Conservation (phyloP, 2,888 invertebrate genomes). For the Hypolimnas misippus region DNA sequence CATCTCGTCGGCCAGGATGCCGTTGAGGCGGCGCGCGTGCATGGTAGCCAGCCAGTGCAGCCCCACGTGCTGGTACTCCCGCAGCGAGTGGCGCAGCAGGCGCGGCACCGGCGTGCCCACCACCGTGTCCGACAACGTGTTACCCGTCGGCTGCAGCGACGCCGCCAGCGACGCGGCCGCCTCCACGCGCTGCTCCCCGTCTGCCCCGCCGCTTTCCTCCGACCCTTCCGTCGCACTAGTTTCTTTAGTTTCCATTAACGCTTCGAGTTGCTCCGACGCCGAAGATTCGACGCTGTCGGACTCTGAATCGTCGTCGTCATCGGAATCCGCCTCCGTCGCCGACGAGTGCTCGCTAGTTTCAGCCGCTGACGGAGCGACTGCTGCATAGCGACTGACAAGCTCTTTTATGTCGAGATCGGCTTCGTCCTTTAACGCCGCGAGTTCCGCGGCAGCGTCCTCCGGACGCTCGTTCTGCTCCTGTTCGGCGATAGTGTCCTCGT, state of each 20-base stretch:
- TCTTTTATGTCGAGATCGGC: slow-evolving; percentile 93
- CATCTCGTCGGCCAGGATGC: slow-evolving; percentile 98
- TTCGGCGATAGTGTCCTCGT: slow-evolving; percentile 71
- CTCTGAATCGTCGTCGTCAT: slow-evolving; percentile 35
- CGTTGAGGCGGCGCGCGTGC: slow-evolving; percentile 97
- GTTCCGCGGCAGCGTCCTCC: slow-evolving; percentile 84
- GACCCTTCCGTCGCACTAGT: slow-evolving; percentile 44
- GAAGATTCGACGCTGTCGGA: slow-evolving; percentile 40
- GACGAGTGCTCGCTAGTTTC: slow-evolving; percentile 31
- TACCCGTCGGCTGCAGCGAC: slow-evolving; percentile 98
- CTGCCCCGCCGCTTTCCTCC: slow-evolving; percentile 41
- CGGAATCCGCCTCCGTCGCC: slow-evolving; percentile 49
- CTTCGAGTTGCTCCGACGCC: slow-evolving; percentile 58
- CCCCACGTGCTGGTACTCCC: slow-evolving; percentile 99
- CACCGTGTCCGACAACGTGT: slow-evolving; percentile 96
- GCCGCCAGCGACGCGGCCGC: slow-evolving; percentile 97
- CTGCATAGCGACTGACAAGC: slow-evolving; percentile 88
- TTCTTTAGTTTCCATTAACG: slow-evolving; percentile 45
- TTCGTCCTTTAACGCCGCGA: slow-evolving; percentile 91
- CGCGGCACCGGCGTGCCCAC: slow-evolving; percentile 97
- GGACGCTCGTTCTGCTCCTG: slow-evolving; percentile 87
- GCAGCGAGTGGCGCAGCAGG: slow-evolving; percentile 93
- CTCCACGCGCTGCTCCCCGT: slow-evolving; percentile 89
- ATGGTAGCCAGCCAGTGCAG: slow-evolving; percentile 98
- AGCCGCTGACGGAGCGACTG: slow-evolving; percentile 30